A percentile compares a stretch with the other conserved stretches of the same genome.
Evolutionary conservation across 2,113 vertebrate species (phyloP).

Genomic region (Morone saxatilis): DNA sequence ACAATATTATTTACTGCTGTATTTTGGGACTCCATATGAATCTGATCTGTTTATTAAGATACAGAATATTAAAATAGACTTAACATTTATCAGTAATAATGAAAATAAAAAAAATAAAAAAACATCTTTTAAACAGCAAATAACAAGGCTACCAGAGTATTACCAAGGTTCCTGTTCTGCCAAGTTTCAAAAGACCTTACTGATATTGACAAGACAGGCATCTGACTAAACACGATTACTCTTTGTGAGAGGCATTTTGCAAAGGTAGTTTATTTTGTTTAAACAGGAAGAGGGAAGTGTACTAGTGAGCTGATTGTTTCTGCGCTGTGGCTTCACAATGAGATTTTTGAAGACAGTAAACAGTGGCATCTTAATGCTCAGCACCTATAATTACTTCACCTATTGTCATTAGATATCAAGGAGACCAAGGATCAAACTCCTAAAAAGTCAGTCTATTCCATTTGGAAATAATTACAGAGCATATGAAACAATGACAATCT

Average conservation of each 20-base stretch:
- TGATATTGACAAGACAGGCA: conserved; percentile 19
- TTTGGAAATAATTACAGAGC: not conserved
- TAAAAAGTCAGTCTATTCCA: not conserved
- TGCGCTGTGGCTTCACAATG: not conserved
- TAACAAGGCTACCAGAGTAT: not conserved
- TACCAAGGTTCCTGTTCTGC: conserved; percentile 2
- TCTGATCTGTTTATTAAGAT: no score
- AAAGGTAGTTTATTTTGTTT: conserved; percentile 26
- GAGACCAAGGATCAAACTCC: conserved; percentile 20
- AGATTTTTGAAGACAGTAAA: not conserved
- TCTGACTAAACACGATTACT: not conserved
- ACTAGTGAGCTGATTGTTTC: conserved; percentile 2
- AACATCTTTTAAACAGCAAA: not conserved
- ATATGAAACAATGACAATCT: conserved; percentile 4
- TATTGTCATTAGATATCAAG: no score
- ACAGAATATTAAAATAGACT: no score
- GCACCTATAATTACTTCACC: not conserved
- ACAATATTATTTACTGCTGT: no score
- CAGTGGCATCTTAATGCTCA: not conserved
- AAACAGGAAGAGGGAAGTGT: not conserved
- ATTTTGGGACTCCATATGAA: no score
- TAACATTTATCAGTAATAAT: no score
- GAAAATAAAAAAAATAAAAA: not conserved
- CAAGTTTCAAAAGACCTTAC: conserved; percentile 3
- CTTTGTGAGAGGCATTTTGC: not conserved